Conservation (phyloP, 2,113 vertebrate species). For the Alligator mississippiensis region DNA sequence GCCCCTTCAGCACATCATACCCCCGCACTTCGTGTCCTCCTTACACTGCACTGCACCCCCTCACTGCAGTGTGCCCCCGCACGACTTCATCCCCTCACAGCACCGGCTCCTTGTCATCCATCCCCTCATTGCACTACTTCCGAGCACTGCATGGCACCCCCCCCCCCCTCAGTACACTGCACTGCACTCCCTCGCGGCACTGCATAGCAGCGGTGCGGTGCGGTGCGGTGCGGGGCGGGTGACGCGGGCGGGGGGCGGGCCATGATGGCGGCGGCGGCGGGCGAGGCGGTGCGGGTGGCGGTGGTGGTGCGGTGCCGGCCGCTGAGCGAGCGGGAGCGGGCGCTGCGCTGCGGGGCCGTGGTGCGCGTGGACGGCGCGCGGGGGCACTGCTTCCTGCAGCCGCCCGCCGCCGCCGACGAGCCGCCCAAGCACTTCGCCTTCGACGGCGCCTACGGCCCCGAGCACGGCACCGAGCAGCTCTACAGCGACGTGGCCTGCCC, state of each 20-base stretch:
- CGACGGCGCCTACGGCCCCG: constrained; percentile 83
- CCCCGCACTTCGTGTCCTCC: too few species aligned
- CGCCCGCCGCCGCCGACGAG: constrained; percentile 72
- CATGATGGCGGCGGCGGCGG: not conserved
- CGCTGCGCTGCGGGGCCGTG: constrained; percentile 78
- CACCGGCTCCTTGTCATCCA: too few species aligned
- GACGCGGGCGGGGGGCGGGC: not conserved
- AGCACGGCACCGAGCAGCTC: constrained; percentile 88
- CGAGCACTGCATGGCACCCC: too few species aligned
- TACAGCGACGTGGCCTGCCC: constrained; percentile 89
- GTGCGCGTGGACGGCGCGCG: constrained; percentile 76
- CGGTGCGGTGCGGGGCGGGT: too few species aligned
- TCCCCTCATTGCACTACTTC: too few species aligned
- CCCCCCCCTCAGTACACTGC: accelerated
- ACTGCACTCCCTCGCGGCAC: accelerated
- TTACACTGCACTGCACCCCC: too few species aligned
- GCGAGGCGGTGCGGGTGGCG: constrained; percentile 72
- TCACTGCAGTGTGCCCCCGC: too few species aligned
- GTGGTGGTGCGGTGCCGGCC: constrained; percentile 88
- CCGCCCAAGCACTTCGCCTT: constrained; percentile 92
- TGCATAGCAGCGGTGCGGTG: too few species aligned
- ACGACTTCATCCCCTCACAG: too few species aligned
- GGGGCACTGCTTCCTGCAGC: constrained; percentile 87
- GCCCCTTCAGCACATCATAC: too few species aligned
- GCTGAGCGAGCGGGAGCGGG: constrained; percentile 82